Evolutionary conservation across 2,113 vertebrate genomes (phyloP).

Genomic region (Mustelus asterias): DNA sequence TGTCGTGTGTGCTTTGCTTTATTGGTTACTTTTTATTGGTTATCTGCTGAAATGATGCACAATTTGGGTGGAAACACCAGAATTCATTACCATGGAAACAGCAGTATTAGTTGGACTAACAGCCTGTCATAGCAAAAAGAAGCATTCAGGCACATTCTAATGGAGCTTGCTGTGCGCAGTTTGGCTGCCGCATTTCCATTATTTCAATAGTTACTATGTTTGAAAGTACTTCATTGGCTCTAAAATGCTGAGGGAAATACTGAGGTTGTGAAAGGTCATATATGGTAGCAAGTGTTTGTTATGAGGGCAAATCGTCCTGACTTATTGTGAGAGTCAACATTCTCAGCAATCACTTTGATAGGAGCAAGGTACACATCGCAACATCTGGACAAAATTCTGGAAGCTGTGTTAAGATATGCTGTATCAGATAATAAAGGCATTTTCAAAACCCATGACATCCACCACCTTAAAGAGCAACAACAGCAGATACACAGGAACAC

Average conservation of each 20-base stretch:
- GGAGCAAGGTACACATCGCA: not conserved
- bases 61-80: not conserved
- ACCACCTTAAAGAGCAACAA: too few relatives aligned
- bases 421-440: not conserved
- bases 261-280: not conserved
- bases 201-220: not conserved
- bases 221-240: not conserved
- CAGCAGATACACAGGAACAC: too few relatives aligned
- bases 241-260: not conserved
- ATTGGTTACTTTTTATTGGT: not conserved
- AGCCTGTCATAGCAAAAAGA: not conserved
- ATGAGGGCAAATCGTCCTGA: not conserved
- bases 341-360: not conserved
- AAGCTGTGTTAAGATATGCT: not conserved
- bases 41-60: not conserved
- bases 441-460: too few relatives aligned
- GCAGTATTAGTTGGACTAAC: not conserved
- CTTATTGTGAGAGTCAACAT: not conserved
- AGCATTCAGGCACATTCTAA: not conserved
- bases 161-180: not conserved
- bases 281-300: not conserved
- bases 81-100: not conserved
- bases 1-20: not conserved
- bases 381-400: not conserved
- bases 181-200: not conserved